Evolutionary conservation across 2,797 vertebrate species (phyloP), one percentile per base, ranked within the genome.

Genomic region (Cygnus olor): DNA sequence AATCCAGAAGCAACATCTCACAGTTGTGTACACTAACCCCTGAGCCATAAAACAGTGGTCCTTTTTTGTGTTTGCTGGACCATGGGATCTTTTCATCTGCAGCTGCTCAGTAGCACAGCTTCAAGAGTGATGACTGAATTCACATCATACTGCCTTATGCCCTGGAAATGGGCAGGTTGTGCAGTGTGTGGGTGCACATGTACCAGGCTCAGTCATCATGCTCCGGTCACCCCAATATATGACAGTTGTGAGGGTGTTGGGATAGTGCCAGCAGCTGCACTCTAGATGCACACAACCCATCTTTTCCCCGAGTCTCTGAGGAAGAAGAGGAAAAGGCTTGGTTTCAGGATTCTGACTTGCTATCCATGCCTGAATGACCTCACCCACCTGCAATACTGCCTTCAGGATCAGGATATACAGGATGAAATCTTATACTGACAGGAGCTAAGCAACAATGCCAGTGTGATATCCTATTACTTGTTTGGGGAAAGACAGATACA

Each of bases 151-250:
- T 18, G n/a, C 3, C 32, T 60, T 51, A 36, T 10, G n/a, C 3
- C 5, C 65, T 90, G n/a, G 32, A 93, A 86, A 76, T 10, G 9
- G 20, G 21, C 63, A 19, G 17, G 36, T 32, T 88, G 5, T 42
- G 4, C 19, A 53, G 49, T 12, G 1, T 21, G 6, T 12, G 57
- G 36, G 15, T 17, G 18, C n/a, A 73, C 2, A 0, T 17, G 15
- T 49, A 22, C 20, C 80, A 72, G 42, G 13, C 19, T 63, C 34
- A 30, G 24, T 27, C 51, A 47, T 73, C 28, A 7, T 30, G 12
- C 25, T 73, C 28, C 25, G 47, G 4, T 40, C 42, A 53, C 22
- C 11, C 2, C 0, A 13, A 15, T 25, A 6, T 69, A 56, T 73
- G 34, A 40, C 4, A 76, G 11, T 24, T 71, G 36, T 73, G n/a